Percentiles rank a stretch among this genome's conserved stretches.
Conservation (phyloP, 92 coral and sea anemone genomes). For the Palythoa grandis region DNA sequence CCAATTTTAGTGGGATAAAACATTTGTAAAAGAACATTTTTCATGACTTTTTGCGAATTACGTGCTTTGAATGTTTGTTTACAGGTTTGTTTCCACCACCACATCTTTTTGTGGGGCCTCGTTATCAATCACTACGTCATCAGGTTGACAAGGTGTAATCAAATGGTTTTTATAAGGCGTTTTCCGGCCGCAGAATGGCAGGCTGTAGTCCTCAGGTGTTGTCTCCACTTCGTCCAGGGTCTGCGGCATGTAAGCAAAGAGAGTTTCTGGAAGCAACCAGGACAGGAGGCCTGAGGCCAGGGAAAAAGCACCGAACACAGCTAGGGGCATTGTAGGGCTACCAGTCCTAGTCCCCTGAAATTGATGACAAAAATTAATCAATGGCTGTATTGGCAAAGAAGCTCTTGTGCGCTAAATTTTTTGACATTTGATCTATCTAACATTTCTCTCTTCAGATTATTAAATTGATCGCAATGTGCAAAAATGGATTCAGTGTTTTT, state of each 20-base stretch:
- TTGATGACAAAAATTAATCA: background rate
- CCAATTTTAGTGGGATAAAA: too few species aligned
- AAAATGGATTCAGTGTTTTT: too few species aligned
- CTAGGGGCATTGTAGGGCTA: conserved; percentile 41
- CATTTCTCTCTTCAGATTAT: too few species aligned
- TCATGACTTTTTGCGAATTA: background rate
- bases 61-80: background rate
- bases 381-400: background rate
- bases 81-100: conserved; percentile 6
- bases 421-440: too few species aligned
- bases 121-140: conserved; percentile 6
- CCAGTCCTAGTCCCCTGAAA: conserved; percentile 33
- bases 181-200: conserved; percentile 34
- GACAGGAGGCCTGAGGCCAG: conserved; percentile 49
- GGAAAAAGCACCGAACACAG: conserved; percentile 39
- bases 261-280: conserved; percentile 41
- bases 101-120: background rate
- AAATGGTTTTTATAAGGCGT: background rate
- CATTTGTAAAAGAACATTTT: background rate
- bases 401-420: too few species aligned
- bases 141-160: background rate
- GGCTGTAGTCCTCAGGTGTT: conserved; percentile 22
- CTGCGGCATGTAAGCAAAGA: conserved; percentile 42
- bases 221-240: conserved; percentile 43
- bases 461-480: too few species aligned